These are phyloP conservation scores for Coluber constrictor DNA, from an alignment of 2,797 vertebrate genomes.

Conservation along the genomic window DNA sequence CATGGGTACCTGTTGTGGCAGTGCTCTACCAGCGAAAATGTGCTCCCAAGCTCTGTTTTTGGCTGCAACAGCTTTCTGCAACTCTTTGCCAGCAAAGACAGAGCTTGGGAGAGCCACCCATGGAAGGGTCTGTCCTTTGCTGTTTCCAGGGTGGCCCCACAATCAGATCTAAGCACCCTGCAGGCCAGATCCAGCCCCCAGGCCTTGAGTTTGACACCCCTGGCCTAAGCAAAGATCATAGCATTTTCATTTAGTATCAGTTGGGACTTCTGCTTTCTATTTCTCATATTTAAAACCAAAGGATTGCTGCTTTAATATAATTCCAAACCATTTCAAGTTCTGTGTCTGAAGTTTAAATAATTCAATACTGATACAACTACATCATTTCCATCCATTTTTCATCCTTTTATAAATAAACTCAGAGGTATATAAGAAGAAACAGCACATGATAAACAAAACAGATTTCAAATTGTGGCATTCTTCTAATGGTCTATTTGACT, in stretches of 20 bases:
- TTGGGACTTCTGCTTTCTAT: slow-evolving; percentile 1
- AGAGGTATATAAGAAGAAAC: slow-evolving; percentile 7
- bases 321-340: slow-evolving; percentile 2
- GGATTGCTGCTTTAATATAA: slow-evolving; percentile 17
- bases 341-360: neutral
- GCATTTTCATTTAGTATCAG: neutral
- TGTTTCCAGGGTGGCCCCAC: too few species aligned
- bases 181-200: too few species aligned
- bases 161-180: too few species aligned
- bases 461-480: neutral
- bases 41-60: too few species aligned
- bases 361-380: neutral
- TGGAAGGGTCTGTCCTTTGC: too few species aligned
- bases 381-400: neutral
- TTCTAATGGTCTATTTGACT: neutral
- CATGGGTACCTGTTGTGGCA: too few species aligned
- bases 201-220: too few species aligned
- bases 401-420: slow-evolving; percentile 31
- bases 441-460: slow-evolving; percentile 4
- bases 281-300: slow-evolving; percentile 21
- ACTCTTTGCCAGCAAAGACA: too few species aligned
- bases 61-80: too few species aligned
- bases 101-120: too few species aligned
- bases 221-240: slow-evolving; percentile 11
- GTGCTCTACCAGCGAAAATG: too few species aligned